These are phyloP conservation scores for Nomia melanderi DNA, from an alignment of 1,140 invertebrate genomes.

Conservation along the genomic window DNA sequence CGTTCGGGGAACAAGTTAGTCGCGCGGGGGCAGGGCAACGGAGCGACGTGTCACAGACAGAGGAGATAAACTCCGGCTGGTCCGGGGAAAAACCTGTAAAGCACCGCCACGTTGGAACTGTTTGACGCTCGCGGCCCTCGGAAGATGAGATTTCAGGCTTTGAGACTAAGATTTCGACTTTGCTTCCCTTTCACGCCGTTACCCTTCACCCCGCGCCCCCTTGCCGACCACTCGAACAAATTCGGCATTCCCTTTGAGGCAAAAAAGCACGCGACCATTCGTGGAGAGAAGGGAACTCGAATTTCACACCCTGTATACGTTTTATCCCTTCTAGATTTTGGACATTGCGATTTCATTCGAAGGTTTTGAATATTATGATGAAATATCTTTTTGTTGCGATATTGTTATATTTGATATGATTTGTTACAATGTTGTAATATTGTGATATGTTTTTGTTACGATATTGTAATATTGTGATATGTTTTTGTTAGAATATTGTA, in stretches of 20 bases:
- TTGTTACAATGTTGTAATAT: too few relatives aligned
- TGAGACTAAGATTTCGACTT: conserved; percentile 42
- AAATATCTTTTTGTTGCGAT: too few relatives aligned
- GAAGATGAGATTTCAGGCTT: conserved; percentile 51
- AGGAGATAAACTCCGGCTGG: conserved; percentile 44
- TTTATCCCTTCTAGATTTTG: too few relatives aligned
- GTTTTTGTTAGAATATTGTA: too few relatives aligned
- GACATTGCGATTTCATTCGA: too few relatives aligned
- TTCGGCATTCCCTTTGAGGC: conserved; percentile 1
- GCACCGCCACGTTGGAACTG: conserved; percentile 14
- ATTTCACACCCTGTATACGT: too few relatives aligned
- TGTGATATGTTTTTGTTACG: too few relatives aligned
- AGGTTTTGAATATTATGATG: too few relatives aligned
- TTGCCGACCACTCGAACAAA: conserved; percentile 8
- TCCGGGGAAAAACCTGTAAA: conserved; percentile 32
- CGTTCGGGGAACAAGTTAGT: conserved; percentile 39
- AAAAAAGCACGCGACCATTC: background rate
- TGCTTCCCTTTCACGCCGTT: background rate
- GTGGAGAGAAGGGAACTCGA: too few relatives aligned
- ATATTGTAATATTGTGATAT: too few relatives aligned
- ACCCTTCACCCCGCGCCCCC: too few relatives aligned
- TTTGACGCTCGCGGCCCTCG: conserved; percentile 29
- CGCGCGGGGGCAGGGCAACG: background rate
- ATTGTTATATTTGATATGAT: too few relatives aligned
- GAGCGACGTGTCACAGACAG: conserved; percentile 25